Evolutionary conservation across 2,888 invertebrate genomes (phyloP).

Genomic region (Malacosoma neustria): DNA sequence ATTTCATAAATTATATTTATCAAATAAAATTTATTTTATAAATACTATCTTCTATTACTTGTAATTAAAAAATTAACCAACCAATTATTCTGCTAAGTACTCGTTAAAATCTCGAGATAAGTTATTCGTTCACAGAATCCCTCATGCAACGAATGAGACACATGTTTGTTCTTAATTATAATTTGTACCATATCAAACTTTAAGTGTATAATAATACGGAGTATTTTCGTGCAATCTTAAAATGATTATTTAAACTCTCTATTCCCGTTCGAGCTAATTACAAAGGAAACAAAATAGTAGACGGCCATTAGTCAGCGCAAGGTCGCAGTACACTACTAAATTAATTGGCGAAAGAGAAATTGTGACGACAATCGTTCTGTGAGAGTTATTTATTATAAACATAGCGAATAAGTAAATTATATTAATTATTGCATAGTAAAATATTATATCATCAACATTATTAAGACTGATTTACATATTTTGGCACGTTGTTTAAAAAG

Average conservation of each 20-base stretch:
- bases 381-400: constrained; percentile 23
- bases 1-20: too few relatives aligned
- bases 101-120: constrained; percentile 23
- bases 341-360: constrained; percentile 43
- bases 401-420: constrained; percentile 2
- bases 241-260: constrained; percentile 13
- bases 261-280: constrained; percentile 37
- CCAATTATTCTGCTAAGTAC: neutral
- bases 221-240: neutral
- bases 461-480: neutral
- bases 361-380: constrained; percentile 22
- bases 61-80: neutral
- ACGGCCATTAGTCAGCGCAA: constrained; percentile 39
- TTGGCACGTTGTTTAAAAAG: too few relatives aligned
- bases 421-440: neutral
- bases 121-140: constrained; percentile 26
- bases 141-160: constrained; percentile 6
- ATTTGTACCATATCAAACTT: neutral
- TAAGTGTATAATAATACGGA: neutral
- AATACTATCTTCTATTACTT: too few relatives aligned
- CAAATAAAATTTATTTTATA: too few relatives aligned
- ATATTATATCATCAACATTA: neutral
- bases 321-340: constrained; percentile 30
- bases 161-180: neutral
- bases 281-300: constrained; percentile 43